These are phyloP conservation scores for Phalacrocorax aristotelis DNA, from an alignment of 2,113 vertebrate species.

Conservation along the genomic window DNA sequence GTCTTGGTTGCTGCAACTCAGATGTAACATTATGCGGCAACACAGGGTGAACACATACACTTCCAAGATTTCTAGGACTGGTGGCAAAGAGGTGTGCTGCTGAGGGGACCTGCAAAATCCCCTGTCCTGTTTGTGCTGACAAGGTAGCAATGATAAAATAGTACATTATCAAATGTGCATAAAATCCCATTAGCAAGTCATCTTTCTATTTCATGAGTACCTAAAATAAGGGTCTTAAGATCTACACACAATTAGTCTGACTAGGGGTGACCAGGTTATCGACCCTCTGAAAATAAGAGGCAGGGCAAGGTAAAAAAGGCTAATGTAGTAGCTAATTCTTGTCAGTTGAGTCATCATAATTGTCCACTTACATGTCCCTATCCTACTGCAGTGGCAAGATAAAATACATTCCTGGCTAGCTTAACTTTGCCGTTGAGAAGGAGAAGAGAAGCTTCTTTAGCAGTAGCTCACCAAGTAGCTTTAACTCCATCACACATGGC, in stretches of 20 bases:
- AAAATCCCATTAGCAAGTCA: background rate
- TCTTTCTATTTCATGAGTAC: background rate
- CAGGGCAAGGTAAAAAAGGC: background rate
- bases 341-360: background rate
- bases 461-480: background rate
- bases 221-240: background rate
- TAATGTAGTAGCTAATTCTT: slow-evolving; percentile 15
- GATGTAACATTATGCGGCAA: background rate
- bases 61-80: background rate
- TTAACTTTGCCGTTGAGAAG: background rate
- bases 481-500: background rate
- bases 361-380: background rate
- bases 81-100: background rate
- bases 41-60: background rate
- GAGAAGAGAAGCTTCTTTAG: background rate
- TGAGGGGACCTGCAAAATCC: background rate
- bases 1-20: background rate
- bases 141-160: background rate
- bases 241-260: background rate
- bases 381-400: background rate
- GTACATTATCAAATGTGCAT: background rate
- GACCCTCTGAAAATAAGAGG: slow-evolving; percentile 22
- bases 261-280: background rate
- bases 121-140: background rate
- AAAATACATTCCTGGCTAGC: background rate